Conservation (phyloP, 2,113 vertebrate genomes). For the Guaruba guarouba region DNA sequence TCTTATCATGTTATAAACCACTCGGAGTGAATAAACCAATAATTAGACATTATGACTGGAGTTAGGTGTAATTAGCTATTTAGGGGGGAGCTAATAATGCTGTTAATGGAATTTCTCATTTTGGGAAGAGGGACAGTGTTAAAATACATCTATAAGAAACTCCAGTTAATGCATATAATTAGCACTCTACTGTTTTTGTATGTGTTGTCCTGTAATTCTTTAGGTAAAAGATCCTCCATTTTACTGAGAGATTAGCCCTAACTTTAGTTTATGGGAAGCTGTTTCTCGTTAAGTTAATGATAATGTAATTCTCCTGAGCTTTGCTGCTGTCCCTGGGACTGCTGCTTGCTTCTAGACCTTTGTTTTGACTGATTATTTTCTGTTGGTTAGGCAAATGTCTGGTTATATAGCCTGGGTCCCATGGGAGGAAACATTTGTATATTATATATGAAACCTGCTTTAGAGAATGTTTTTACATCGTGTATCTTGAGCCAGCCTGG, state of each 20-base stretch:
- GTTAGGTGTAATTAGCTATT: conserved; percentile 36
- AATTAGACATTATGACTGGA: conserved; percentile 38
- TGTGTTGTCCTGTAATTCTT: not conserved
- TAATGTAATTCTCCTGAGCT: not conserved
- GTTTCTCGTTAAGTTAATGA: not conserved
- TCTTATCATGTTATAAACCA: conserved; percentile 9
- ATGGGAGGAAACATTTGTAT: not conserved
- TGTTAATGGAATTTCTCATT: conserved; percentile 22
- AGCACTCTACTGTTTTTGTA: not conserved
- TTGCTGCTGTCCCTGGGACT: not conserved
- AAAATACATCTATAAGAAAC: not conserved
- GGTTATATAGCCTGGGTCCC: not conserved
- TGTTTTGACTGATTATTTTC: not conserved
- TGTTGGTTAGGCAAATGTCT: not conserved
- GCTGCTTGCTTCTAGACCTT: not conserved
- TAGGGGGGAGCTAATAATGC: conserved; percentile 19
- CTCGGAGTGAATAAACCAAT: conserved; percentile 40
- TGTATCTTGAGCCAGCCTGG: not conserved
- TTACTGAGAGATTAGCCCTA: not conserved
- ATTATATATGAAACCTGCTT: not conserved
- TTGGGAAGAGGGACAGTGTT: not conserved
- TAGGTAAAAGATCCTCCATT: not conserved
- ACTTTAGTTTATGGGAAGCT: not conserved
- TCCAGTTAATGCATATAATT: not conserved
- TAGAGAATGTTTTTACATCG: not conserved